Evolutionary conservation across 2,113 vertebrate species (phyloP).

Genomic region (Hippoglossus stenolepis): DNA sequence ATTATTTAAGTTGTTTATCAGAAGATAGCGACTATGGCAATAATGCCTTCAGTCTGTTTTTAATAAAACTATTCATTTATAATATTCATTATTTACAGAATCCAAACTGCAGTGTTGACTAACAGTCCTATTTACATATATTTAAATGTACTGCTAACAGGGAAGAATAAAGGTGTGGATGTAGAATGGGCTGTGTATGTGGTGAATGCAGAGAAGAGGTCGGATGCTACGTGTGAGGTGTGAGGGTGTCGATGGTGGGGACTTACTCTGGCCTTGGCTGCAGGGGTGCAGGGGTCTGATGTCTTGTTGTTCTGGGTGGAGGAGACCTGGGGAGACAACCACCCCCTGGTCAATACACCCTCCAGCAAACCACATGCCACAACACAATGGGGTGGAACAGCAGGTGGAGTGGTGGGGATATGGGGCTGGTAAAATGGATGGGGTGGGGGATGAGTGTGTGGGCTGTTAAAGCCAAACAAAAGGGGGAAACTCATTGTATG

Average conservation of each 20-base stretch:
- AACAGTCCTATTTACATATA: background rate
- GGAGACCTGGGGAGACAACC: conserved; percentile 82
- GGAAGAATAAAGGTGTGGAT: conserved; percentile 19
- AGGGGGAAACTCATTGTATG: background rate
- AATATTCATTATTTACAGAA: too few species aligned
- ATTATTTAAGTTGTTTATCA: too few species aligned
- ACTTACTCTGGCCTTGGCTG: conserved; percentile 78
- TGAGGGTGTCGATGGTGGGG: conserved; percentile 69
- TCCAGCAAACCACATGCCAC: conserved; percentile 54
- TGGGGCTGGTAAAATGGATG: background rate
- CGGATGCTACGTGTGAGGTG: conserved; percentile 44
- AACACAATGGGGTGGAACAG: conserved; percentile 38
- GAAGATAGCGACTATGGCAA: too few species aligned
- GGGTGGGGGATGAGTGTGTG: background rate
- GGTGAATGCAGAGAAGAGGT: conserved; percentile 28
- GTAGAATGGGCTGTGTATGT: conserved; percentile 21
- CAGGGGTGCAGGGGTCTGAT: conserved; percentile 70
- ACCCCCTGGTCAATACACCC: conserved; percentile 72
- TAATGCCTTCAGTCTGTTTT: too few species aligned
- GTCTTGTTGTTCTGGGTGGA: conserved; percentile 81
- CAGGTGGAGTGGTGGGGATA: conserved; percentile 6
- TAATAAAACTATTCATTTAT: too few species aligned
- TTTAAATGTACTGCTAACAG: background rate
- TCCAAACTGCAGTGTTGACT: background rate
- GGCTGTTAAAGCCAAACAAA: conserved; percentile 16